A percentile compares a stretch with the other conserved stretches of the same genome.
phyloP scores from a whole-genome alignment of 1,140 invertebrate genomes.

The Pararge aegeria region DNA sequence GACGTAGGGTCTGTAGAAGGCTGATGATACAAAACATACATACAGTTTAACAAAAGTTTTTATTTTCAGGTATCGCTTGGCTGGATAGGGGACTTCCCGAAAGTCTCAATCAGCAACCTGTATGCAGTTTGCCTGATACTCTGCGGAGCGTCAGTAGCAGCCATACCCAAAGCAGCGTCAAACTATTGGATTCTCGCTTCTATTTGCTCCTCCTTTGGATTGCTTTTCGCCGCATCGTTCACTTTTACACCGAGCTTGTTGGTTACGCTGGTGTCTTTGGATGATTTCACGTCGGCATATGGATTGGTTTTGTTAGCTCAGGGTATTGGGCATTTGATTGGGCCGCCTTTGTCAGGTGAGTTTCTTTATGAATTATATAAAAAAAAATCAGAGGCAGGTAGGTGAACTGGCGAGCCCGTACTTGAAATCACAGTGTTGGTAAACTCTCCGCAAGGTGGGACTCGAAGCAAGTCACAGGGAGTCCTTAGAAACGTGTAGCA shows the following conservation, averaged over 20 bases:
- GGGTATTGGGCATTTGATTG: conserved; percentile 85
- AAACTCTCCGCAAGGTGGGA: too few species aligned
- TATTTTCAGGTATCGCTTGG: conserved; percentile 88
- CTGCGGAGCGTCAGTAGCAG: conserved; percentile 86
- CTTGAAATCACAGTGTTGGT: too few species aligned
- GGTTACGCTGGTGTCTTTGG: conserved; percentile 87
- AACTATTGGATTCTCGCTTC: conserved; percentile 81
- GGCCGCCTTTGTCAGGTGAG: conserved; percentile 82
- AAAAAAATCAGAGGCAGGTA: too few species aligned
- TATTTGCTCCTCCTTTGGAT: conserved; percentile 85
- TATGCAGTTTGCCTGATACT: conserved; percentile 88
- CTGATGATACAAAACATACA: too few species aligned
- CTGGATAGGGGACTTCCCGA: conserved; percentile 92
- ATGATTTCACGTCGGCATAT: conserved; percentile 92
- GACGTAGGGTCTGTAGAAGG: too few species aligned
- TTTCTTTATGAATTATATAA: too few species aligned
- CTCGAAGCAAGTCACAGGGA: too few species aligned
- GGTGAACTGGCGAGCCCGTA: too few species aligned
- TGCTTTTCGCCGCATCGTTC: conserved; percentile 92
- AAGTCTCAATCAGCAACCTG: conserved; percentile 89
- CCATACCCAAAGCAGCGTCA: conserved; percentile 83
- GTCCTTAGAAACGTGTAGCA: too few species aligned
- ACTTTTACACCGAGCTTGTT: conserved; percentile 92
- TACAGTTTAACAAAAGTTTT: background rate
- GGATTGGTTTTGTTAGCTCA: conserved; percentile 92